A percentile compares a stretch with the other conserved stretches of the same genome.
phyloP scores from a whole-genome alignment of 2,797 vertebrate species.

The Esox masquinongy region DNA sequence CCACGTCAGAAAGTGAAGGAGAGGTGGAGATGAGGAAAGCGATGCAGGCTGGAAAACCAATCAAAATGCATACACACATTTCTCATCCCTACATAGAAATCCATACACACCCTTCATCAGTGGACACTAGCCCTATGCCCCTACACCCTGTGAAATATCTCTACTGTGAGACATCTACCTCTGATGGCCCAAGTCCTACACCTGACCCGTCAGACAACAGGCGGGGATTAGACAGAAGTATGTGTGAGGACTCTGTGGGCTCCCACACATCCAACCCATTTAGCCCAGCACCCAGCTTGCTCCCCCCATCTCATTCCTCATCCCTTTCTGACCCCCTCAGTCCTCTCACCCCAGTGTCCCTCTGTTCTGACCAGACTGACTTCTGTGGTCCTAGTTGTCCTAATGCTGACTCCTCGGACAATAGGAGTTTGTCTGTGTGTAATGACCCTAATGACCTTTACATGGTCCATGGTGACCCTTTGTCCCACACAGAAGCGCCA shows the following conservation, averaged over 20 bases:
- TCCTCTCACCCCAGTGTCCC: not conserved
- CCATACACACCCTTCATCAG: slow-evolving; percentile 8
- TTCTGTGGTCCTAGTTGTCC: not conserved
- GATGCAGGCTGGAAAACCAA: slow-evolving; percentile 32
- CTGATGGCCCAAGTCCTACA: slow-evolving; percentile 7
- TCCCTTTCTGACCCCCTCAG: not conserved
- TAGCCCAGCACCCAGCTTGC: not conserved
- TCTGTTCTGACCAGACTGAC: slow-evolving; percentile 16
- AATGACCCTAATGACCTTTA: slow-evolving; percentile 5
- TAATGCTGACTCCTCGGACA: not conserved
- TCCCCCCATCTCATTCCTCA: not conserved
- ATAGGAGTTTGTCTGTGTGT: slow-evolving; percentile 7
- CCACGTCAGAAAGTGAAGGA: slow-evolving; percentile 19
- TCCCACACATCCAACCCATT: not conserved
- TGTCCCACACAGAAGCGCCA: not conserved
- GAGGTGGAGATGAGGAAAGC: slow-evolving; percentile 39
- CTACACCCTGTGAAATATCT: not conserved
- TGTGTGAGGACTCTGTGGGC: slow-evolving; percentile 25
- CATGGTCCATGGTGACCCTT: slow-evolving; percentile 38
- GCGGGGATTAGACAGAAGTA: not conserved
- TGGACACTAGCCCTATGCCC: slow-evolving; percentile 2
- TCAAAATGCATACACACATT: slow-evolving; percentile 43
- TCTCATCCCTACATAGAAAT: slow-evolving; percentile 16
- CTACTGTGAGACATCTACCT: not conserved
- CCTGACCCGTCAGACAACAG: slow-evolving; percentile 1